phyloP scores from a whole-genome alignment of 2,113 vertebrate species.

The Argyrosomus japonicus region DNA sequence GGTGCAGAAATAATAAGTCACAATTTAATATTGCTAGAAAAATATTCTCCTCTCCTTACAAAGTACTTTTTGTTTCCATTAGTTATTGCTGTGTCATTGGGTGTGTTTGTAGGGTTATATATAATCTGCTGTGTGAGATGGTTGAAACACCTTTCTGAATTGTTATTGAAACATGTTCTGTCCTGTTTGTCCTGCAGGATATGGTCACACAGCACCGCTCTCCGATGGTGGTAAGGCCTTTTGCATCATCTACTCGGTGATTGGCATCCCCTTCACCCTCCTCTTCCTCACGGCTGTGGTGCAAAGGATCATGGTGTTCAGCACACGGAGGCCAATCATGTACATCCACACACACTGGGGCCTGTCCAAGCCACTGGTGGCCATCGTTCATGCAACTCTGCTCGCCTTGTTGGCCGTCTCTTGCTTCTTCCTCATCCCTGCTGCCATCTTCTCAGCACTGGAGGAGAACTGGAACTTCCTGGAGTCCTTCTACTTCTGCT shows the following conservation, averaged over 20 bases:
- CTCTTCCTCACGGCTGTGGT: constrained; percentile 97
- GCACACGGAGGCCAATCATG: constrained; percentile 89
- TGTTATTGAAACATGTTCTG: background rate
- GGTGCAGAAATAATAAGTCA: background rate
- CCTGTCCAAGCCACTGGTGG: constrained; percentile 91
- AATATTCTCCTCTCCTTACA: background rate
- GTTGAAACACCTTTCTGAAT: background rate
- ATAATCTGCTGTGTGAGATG: too few species aligned
- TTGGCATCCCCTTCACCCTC: constrained; percentile 97
- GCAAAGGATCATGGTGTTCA: constrained; percentile 92
- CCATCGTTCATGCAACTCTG: constrained; percentile 88
- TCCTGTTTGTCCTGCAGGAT: constrained; percentile 83
- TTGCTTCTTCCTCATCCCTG: constrained; percentile 95
- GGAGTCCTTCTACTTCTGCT: constrained; percentile 98
- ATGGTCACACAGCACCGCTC: constrained; percentile 96
- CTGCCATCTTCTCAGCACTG: constrained; percentile 91
- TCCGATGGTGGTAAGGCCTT: constrained; percentile 96
- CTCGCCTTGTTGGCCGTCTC: constrained; percentile 88
- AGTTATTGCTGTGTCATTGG: too few species aligned
- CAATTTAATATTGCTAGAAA: background rate
- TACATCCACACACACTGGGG: constrained; percentile 94
- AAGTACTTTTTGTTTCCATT: background rate
- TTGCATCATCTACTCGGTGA: constrained; percentile 95
- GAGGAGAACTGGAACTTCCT: constrained; percentile 98
- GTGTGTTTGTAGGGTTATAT: too few species aligned